Percentiles rank a stretch among this genome's conserved stretches.
Conservation (phyloP, 2,113 vertebrate genomes). For the Macquaria australasica region DNA sequence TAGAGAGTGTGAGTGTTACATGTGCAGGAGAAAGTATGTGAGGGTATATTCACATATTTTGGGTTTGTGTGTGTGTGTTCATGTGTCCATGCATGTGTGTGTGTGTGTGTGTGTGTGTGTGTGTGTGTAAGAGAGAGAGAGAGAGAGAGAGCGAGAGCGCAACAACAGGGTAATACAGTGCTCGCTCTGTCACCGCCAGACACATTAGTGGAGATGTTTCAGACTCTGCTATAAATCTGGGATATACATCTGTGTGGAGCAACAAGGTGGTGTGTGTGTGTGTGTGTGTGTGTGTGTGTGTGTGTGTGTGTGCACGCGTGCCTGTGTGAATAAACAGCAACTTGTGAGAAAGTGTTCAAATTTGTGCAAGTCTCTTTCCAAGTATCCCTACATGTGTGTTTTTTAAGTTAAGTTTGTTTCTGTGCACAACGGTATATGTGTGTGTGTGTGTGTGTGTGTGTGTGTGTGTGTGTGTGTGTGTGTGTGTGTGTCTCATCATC, state of each 20-base stretch:
- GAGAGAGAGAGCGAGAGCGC: neutral
- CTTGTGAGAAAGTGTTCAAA: neutral
- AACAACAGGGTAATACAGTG: neutral
- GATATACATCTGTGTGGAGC: constrained; percentile 44
- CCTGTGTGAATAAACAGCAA: neutral
- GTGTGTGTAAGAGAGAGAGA: neutral
- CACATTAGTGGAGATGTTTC: constrained; percentile 65
- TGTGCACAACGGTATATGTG: too few relatives aligned
- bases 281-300: constrained; percentile 33
- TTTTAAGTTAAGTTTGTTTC: too few relatives aligned
- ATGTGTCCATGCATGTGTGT: neutral
- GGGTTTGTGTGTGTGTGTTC: neutral
- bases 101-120: constrained; percentile 41
- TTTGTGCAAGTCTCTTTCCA: neutral
- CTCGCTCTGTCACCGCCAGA: constrained; percentile 46
- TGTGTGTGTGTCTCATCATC: constrained; percentile 6
- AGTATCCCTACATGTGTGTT: neutral
- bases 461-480: constrained; percentile 28
- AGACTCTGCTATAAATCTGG: constrained; percentile 62
- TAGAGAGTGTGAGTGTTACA: constrained; percentile 1
- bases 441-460: constrained; percentile 23
- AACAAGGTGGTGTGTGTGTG: constrained; percentile 29
- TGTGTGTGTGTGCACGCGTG: too few relatives aligned
- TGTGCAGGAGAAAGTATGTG: constrained; percentile 7
- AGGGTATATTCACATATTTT: neutral